phyloP scores from a whole-genome alignment of 2,797 vertebrate species.

The Gymnocypris eckloni region DNA sequence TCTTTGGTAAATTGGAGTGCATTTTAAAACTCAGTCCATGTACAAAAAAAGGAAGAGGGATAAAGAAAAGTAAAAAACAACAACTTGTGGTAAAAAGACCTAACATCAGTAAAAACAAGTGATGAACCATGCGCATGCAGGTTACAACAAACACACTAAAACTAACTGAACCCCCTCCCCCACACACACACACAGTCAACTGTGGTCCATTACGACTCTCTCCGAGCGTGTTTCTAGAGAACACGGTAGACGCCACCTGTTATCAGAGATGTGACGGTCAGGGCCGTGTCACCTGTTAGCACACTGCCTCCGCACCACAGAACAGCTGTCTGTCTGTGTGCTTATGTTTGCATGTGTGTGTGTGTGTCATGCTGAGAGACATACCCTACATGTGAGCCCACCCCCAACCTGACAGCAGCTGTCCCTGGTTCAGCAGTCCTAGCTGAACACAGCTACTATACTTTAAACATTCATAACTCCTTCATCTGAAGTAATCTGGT shows the following conservation, averaged over 20 bases:
- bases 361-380: constrained; percentile 74
- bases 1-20: constrained; percentile 79
- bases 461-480: constrained; percentile 68
- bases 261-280: constrained; percentile 74
- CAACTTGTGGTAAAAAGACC: constrained; percentile 13
- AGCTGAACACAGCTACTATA: constrained; percentile 57
- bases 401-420: constrained; percentile 79
- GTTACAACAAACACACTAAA: constrained; percentile 30
- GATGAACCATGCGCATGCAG: constrained; percentile 13
- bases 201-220: constrained; percentile 48
- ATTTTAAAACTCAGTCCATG: constrained; percentile 55
- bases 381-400: constrained; percentile 69
- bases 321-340: constrained; percentile 63
- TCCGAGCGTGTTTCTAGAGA: constrained; percentile 72
- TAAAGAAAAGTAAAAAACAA: constrained; percentile 3
- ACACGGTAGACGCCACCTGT: constrained; percentile 77
- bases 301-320: constrained; percentile 77
- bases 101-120: constrained; percentile 21
- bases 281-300: constrained; percentile 79
- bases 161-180: background rate
- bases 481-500: constrained; percentile 38
- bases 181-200: constrained; percentile 41
- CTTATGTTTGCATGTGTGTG: constrained; percentile 62
- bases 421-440: constrained; percentile 71
- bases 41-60: constrained; percentile 40